A percentile compares a stretch with the other conserved stretches of the same genome.
These are phyloP conservation scores for Gyps fulvus DNA, from an alignment of 2,113 vertebrate genomes.

Conservation along the genomic window DNA sequence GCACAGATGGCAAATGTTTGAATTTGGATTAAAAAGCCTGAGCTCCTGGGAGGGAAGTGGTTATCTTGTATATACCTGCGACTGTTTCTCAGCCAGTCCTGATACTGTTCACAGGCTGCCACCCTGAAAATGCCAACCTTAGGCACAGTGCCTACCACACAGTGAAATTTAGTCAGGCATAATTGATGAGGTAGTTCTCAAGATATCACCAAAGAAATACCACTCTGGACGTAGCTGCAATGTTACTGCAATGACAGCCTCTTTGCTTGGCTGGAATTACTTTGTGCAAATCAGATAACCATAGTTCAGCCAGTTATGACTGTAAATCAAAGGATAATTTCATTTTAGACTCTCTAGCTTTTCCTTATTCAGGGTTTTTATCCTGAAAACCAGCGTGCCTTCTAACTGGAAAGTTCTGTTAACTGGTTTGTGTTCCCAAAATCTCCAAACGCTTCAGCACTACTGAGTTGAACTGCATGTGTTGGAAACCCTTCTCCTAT, in stretches of 20 bases:
- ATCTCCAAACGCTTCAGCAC: not conserved
- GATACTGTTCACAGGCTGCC: not conserved
- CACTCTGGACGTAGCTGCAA: not conserved
- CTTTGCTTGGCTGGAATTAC: not conserved
- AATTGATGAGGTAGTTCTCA: not conserved
- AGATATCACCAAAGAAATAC: not conserved
- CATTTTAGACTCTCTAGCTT: not conserved
- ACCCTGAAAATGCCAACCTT: not conserved
- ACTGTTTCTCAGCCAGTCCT: not conserved
- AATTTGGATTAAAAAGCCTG: not conserved
- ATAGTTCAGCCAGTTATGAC: rapidly evolving
- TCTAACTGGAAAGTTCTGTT: not conserved
- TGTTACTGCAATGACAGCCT: not conserved
- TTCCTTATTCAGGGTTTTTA: not conserved
- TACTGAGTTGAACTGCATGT: rapidly evolving
- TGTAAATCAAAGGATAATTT: not conserved
- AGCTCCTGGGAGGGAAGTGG: not conserved
- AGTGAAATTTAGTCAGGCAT: not conserved
- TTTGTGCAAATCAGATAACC: not conserved
- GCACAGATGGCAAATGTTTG: not conserved
- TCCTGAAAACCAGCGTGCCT: not conserved
- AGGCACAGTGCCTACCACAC: not conserved
- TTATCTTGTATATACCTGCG: not conserved
- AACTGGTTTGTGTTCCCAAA: not conserved
- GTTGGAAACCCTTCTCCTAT: not conserved